Evolutionary conservation across 2,797 vertebrate genomes (phyloP), one percentile per base, ranked within the genome.

Genomic region (Syndactyla subalaris): DNA sequence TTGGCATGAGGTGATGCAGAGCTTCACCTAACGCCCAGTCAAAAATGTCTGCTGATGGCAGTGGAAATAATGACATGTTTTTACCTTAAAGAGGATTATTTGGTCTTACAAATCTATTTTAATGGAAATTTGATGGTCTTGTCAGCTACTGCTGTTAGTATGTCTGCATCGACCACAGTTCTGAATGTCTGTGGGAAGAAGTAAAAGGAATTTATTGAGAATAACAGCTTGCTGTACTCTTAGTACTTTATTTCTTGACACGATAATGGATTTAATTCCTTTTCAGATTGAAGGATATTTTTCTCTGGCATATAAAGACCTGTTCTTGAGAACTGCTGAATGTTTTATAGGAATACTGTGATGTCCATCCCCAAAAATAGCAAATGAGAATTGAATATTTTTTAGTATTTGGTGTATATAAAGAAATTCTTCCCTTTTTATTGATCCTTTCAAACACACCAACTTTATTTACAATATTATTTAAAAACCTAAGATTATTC

Each of bases 61-160:
- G 78, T 91, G 85, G 90, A 95, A 96, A 95, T 91, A 92, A 67
- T 95, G 75, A 81, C 61, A 82, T 39, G 1, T 66, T 95, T 94
- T 94, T 93, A 70, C 68, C 62, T 92, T 89, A 79, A 79, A 90
- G 43, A 86, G 80, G 90, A 89, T 91, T 95, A 89, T 66, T 84
- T 78, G 75, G 81, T 79, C 3, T 92, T 92, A 82, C 55, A 82
- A 46, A 43, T 93, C 71, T 94, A 79, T 94, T 96, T 91, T 89
- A 85, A 93, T 85, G 61, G 61, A 87, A 71, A 84, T 76, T 77
- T 87, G 51, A 93, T 95, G 77, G 52, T 46, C 45, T 68, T 87
- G 34, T 55, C 81, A 92, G 84, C 80, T 92, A 52, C 77, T 93
- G 14, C 55, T 71, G 30, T 92, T 85, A 73, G 55, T 0, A 0